Conservation (phyloP, 2,797 vertebrate species). For the Typhlichthys subterraneus region DNA sequence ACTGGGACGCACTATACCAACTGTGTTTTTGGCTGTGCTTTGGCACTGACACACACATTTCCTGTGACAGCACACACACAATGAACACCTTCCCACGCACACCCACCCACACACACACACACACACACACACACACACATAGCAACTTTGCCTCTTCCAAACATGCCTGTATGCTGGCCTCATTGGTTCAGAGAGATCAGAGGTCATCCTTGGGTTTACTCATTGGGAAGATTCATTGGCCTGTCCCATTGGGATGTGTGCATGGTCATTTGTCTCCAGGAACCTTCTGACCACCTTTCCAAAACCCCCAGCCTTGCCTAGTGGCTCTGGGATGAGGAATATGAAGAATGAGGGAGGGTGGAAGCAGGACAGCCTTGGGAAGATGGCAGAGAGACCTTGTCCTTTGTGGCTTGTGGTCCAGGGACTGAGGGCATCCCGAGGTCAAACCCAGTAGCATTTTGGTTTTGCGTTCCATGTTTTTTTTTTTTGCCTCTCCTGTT, state of each 20-base stretch:
- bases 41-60: constrained; percentile 52
- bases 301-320: background rate
- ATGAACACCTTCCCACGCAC: constrained; percentile 17
- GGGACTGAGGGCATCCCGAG: constrained; percentile 51
- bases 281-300: constrained; percentile 3
- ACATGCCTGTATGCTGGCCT: constrained; percentile 30
- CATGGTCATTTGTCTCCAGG: constrained; percentile 14
- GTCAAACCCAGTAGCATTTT: constrained; percentile 67
- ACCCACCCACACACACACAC: too few species aligned
- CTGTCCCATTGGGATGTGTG: background rate
- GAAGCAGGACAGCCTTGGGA: constrained; percentile 61
- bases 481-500: constrained; percentile 82
- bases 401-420: constrained; percentile 28
- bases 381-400: constrained; percentile 41
- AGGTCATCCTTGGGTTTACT: constrained; percentile 20
- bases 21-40: constrained; percentile 55
- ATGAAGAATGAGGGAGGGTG: constrained; percentile 3
- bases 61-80: constrained; percentile 38
- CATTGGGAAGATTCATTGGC: background rate
- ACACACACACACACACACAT: background rate
- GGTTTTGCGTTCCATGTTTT: constrained; percentile 81
- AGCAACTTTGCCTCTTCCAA: constrained; percentile 41
- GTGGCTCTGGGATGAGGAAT: constrained; percentile 16
- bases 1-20: constrained; percentile 32
- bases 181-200: constrained; percentile 23